Evolutionary conservation across 1,140 invertebrate species (phyloP), one percentile per base, ranked within the genome.

Genomic region (Dendrolimus kikuchii): DNA sequence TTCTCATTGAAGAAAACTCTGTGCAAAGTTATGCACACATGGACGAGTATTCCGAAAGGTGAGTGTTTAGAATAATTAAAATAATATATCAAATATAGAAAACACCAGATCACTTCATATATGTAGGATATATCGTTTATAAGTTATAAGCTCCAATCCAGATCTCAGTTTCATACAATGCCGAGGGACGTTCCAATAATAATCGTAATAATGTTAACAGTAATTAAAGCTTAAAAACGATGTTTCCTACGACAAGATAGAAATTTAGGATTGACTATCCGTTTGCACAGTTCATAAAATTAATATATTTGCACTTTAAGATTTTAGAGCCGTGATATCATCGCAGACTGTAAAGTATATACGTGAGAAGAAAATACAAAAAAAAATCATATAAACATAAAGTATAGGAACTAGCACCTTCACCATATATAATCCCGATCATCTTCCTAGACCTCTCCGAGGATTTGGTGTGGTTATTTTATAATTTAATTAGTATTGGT

Each of bases 31-130:
- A 99, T 88, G 97, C 97, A 36, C 96, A 98, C 76, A 94, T 95
- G 89, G 95, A 97, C 87, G 95, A 98, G 88, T 99, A 98, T 89
- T 97, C 95, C 67, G 97, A 99, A 91, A 98, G 96, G 98, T 99
- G 93, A 93, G 94, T 91, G 49, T 53, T 49, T 48, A 46, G 47
- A 40, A 50, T 51, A 49, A 57, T 58, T 55, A 45, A 40, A 42
- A 9, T 9, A 45, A 10, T 45, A 45, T 10, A 10, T n/a, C 43
- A 10, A 9, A 45, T 9, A 45, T 59, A 62, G 60, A 53, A 52
- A 74, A 83, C 81, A 82, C 77, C 72, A 78, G 78, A 75, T 81
- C 72, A 77, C 72, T 72, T 74, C 67, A 72, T 74, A 52, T 58
- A 63, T 52, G 71, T 84, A 71, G 78, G 77, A 71, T 70, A 80